Conservation (phyloP, 2,113 vertebrate genomes). For the Leptobrachium leishanense region DNA sequence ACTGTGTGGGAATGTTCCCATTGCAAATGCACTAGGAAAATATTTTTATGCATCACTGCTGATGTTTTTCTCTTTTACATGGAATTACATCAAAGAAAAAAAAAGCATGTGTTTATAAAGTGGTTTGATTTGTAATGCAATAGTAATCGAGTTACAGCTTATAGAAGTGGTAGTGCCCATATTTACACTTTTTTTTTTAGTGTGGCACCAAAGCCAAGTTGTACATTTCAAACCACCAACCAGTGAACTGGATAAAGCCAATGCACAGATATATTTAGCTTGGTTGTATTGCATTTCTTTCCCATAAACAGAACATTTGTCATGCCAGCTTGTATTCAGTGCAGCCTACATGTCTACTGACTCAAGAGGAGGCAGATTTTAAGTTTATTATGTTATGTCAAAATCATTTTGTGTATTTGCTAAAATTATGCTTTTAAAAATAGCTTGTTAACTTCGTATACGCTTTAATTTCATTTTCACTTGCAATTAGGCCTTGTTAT, state of each 20-base stretch:
- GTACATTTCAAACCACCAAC: background rate
- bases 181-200: background rate
- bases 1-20: too few relatives aligned
- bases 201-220: background rate
- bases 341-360: slow-evolving; percentile 17
- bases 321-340: slow-evolving; percentile 24
- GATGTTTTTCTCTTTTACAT: too few relatives aligned
- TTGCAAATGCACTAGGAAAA: too few relatives aligned
- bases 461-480: background rate
- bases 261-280: slow-evolving; percentile 8
- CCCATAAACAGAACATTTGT: slow-evolving; percentile 18
- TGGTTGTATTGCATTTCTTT: slow-evolving; percentile 18
- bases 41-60: too few relatives aligned
- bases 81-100: too few relatives aligned
- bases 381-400: slow-evolving; percentile 33
- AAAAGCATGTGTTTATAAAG: too few relatives aligned
- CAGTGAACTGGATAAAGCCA: background rate
- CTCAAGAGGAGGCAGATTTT: slow-evolving; percentile 10
- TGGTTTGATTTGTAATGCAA: too few relatives aligned
- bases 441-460: slow-evolving; percentile 13
- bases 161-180: too few relatives aligned
- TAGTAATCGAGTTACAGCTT: too few relatives aligned
- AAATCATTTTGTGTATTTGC: slow-evolving; percentile 15
- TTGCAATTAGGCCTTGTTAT: slow-evolving; percentile 5
- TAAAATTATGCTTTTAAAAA: slow-evolving; percentile 21